These are phyloP conservation scores for Drosophila ohnishii DNA, from an alignment of 1,140 invertebrate genomes.

Conservation along the genomic window DNA sequence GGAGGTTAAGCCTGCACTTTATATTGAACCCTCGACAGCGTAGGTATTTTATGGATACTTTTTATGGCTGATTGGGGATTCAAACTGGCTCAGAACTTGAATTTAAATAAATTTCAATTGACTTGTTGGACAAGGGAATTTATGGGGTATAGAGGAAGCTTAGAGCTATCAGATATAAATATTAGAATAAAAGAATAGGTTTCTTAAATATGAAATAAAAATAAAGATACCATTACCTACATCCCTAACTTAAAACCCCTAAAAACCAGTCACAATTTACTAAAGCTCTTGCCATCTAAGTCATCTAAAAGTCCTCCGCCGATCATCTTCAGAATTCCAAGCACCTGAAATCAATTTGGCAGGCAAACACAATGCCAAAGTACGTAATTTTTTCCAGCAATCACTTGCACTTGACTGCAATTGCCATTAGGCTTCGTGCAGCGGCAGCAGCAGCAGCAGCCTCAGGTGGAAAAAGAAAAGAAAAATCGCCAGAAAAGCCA, in stretches of 20 bases:
- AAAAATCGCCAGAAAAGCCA: conserved; percentile 16
- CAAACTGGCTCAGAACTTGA: conserved; percentile 4
- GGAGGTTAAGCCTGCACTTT: conserved; percentile 22
- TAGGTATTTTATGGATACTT: conserved; percentile 23
- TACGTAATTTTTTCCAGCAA: conserved; percentile 55
- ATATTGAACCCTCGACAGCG: neutral
- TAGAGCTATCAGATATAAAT: neutral
- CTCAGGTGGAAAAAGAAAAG: conserved; percentile 28
- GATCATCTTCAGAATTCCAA: conserved; percentile 14
- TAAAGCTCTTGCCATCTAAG: neutral
- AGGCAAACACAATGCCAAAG: conserved; percentile 42
- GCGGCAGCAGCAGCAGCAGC: conserved; percentile 40
- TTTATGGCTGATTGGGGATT: conserved; percentile 29
- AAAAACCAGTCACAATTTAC: neutral
- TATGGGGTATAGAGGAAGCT: neutral
- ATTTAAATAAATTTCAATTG: conserved; percentile 25
- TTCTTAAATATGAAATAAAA: neutral
- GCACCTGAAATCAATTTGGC: conserved; percentile 48
- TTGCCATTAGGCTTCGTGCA: conserved; percentile 23
- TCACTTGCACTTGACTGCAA: conserved; percentile 58
- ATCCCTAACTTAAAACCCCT: neutral
- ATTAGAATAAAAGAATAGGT: neutral
- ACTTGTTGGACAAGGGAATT: conserved; percentile 4
- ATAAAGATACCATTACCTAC: too few relatives aligned
- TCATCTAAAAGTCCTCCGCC: too few relatives aligned